Evolutionary conservation across 1,140 invertebrate species (phyloP), one percentile per base, ranked within the genome.

Genomic region (Dendroctonus ponderosae): DNA sequence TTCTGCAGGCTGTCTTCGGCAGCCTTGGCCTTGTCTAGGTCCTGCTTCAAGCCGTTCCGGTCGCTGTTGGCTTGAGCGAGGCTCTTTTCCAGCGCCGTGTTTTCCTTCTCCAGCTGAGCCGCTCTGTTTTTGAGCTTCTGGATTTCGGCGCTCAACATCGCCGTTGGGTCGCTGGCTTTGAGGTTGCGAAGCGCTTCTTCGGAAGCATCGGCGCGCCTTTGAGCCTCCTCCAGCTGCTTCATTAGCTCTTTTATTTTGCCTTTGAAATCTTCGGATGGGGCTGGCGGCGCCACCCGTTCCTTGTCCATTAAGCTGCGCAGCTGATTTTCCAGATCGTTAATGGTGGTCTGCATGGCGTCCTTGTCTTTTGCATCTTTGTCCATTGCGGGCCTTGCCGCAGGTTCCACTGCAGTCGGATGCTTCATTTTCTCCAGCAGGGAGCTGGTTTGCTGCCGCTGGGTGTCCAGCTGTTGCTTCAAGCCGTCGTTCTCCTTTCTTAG

Each of bases 301-400:
- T 67, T 58, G n/a, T 46, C 38, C 26, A 58, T 26, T 43, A 53
- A 26, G 15, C 49, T 54, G 9, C 66, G 65, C 14, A 71, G 39
- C 53, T 69, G 70, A 46, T 61, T 62, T 60, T 72, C 69, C 26
- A 72, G 48, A 56, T 72, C 71, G 15, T 53, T 53, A 46, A 71
- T 62, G 40, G 59, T 72, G 3, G 67, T 46, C 59, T 69, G 50
- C 26, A 72, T 53, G 41, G 63, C 62, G 7, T 67, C 64, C 50
- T 67, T 69, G 8, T 72, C 71, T 56, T 68, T 15, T 39, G 48
- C 40, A 26, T 65, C 54, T 58, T 67, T 52, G 39, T 63, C 60
- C 6, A 53, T 9, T 42, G 37, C 8, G 9, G 63, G 11, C 50
- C 49, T 62, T 11, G 65, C 66, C 7, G 53, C 49, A 4, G 48